Conservation (phyloP, 2,113 vertebrate species). For the Rattus norvegicus region DNA sequence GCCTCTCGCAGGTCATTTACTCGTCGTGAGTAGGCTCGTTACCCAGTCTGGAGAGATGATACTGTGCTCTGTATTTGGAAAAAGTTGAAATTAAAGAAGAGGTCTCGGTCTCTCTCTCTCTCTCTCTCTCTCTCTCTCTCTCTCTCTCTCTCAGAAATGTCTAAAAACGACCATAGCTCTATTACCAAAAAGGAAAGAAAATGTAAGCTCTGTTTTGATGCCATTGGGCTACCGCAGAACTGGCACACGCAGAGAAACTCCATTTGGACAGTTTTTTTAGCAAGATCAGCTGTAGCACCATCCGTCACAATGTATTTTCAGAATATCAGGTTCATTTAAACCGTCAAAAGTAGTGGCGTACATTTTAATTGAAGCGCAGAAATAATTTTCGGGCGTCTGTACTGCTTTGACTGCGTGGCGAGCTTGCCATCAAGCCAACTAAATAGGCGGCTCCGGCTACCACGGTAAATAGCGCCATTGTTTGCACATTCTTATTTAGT, state of each 20-base stretch:
- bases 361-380: slow-evolving; percentile 60
- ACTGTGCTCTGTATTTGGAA: slow-evolving; percentile 51
- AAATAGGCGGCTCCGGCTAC: neutral
- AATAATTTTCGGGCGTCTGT: slow-evolving; percentile 42
- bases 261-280: slow-evolving; percentile 50
- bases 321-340: slow-evolving; percentile 51
- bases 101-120: neutral
- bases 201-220: slow-evolving; percentile 53
- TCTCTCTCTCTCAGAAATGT: slow-evolving; percentile 21
- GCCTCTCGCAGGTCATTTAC: neutral
- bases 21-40: slow-evolving; percentile 33
- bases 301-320: slow-evolving; percentile 58
- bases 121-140: too few relatives aligned
- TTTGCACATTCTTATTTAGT: slow-evolving; percentile 39
- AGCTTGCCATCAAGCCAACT: neutral
- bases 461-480: slow-evolving; percentile 34
- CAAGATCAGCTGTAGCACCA: slow-evolving; percentile 52
- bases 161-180: slow-evolving; percentile 56
- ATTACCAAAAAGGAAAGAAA: neutral
- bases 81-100: slow-evolving; percentile 67
- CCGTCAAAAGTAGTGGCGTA: slow-evolving; percentile 42
- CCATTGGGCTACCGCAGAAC: slow-evolving; percentile 3
- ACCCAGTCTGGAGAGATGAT: slow-evolving; percentile 41
- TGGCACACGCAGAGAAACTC: neutral
- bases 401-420: neutral